phyloP scores from a whole-genome alignment of 2,888 invertebrate genomes.

The Platycheirus albimanus region DNA sequence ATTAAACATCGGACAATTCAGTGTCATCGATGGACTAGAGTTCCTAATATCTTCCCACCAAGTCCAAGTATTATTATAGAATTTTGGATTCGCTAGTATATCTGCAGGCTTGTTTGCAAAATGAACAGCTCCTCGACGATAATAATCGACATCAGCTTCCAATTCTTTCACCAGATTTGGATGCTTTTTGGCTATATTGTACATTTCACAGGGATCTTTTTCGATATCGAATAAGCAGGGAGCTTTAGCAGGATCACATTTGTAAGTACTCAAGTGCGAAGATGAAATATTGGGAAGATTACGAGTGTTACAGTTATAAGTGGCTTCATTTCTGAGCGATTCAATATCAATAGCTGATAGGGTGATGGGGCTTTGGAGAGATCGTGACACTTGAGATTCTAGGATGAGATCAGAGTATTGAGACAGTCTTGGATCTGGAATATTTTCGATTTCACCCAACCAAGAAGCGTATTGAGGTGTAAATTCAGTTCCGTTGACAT shows the following conservation, averaged over 20 bases:
- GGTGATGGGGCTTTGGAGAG: too few species aligned
- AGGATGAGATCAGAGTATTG: slow-evolving; percentile 78
- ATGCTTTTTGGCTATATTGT: slow-evolving; percentile 79
- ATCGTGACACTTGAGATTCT: slow-evolving; percentile 77
- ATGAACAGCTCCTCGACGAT: slow-evolving; percentile 82
- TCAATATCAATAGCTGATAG: slow-evolving; percentile 67
- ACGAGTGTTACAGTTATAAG: slow-evolving; percentile 72
- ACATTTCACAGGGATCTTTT: slow-evolving; percentile 84
- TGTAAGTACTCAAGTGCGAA: slow-evolving; percentile 64
- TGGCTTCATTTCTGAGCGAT: slow-evolving; percentile 77
- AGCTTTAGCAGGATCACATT: slow-evolving; percentile 78
- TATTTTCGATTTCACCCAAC: slow-evolving; percentile 77
- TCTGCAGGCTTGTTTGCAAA: slow-evolving; percentile 83
- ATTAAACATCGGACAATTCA: slow-evolving; percentile 14
- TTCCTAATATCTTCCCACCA: slow-evolving; percentile 83
- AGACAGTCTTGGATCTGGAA: slow-evolving; percentile 76
- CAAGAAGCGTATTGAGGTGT: slow-evolving; percentile 78
- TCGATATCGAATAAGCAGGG: slow-evolving; percentile 84
- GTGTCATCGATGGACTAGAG: background rate
- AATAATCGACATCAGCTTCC: slow-evolving; percentile 83
- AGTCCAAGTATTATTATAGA: slow-evolving; percentile 85
- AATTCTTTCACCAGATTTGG: slow-evolving; percentile 79
- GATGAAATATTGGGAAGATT: background rate
- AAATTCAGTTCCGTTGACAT: slow-evolving; percentile 79
- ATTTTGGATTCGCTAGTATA: slow-evolving; percentile 83